These are phyloP conservation scores for Rhombomys opimus DNA, from an alignment of 2,113 vertebrate genomes.

Conservation along the genomic window DNA sequence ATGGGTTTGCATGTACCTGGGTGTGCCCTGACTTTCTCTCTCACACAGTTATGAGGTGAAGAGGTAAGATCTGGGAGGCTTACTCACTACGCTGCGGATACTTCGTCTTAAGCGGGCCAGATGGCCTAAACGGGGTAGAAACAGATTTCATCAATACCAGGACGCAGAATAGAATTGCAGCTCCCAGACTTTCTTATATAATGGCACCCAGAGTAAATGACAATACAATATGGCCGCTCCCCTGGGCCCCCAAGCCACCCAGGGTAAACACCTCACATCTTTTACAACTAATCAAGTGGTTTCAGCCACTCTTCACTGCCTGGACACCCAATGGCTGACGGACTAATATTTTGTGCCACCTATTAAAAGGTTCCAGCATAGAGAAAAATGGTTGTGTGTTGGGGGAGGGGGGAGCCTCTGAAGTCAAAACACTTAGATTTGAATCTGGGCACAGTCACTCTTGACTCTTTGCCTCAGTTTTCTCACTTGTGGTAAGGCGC, in stretches of 20 bases:
- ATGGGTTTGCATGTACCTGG: neutral
- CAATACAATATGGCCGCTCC: neutral
- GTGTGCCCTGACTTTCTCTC: neutral
- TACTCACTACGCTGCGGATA: neutral
- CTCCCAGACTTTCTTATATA: neutral
- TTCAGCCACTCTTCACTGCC: neutral
- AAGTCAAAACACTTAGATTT: neutral
- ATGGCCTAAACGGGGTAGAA: neutral
- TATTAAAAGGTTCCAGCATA: neutral
- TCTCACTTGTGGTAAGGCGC: neutral
- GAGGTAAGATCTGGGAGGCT: neutral
- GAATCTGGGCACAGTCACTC: neutral
- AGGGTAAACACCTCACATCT: neutral
- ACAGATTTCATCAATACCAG: neutral
- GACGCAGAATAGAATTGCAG: neutral
- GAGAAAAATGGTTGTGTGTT: neutral
- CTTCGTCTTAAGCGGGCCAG: neutral
- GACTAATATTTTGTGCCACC: neutral
- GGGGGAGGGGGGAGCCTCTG: neutral
- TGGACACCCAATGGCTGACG: neutral
- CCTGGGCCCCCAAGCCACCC: neutral
- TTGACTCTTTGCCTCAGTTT: conserved; percentile 29
- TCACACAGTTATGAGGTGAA: neutral
- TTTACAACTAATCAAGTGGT: neutral
- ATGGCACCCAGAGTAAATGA: neutral